Conservation (phyloP, 2,888 invertebrate genomes). For the Drosophila crucigera region DNA sequence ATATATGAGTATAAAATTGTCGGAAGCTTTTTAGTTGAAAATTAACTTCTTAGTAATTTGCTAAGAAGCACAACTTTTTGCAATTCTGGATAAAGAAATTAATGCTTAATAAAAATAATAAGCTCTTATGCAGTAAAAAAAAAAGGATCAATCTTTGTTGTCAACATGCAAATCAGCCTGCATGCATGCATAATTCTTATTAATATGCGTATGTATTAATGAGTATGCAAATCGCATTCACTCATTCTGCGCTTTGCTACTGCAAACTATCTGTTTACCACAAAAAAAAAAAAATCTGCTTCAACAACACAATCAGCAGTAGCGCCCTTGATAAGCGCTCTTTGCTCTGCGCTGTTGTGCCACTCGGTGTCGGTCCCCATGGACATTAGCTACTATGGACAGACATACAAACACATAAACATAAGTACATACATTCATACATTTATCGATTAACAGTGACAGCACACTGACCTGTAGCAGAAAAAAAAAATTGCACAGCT, state of each 20-base stretch:
- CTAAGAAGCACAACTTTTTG: not conserved
- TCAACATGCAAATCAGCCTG: conserved; percentile 8
- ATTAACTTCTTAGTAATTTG: not conserved
- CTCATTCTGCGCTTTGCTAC: conserved; percentile 11
- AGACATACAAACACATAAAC: not conserved
- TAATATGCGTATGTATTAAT: not conserved
- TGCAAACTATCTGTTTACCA: conserved; percentile 33
- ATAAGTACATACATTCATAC: not conserved
- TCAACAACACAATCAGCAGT: conserved; percentile 17
- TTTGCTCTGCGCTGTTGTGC: conserved; percentile 26
- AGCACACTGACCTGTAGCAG: conserved; percentile 1
- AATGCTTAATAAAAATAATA: not conserved
- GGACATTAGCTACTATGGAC: conserved; percentile 14
- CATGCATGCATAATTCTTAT: not conserved
- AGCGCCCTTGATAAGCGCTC: conserved; percentile 45
- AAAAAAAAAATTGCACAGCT: not conserved
- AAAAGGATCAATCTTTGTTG: conserved; percentile 9
- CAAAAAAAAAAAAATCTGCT: not conserved
- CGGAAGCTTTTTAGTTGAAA: not conserved
- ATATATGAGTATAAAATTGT: no score
- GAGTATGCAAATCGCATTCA: conserved; percentile 3
- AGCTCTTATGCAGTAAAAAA: no score
- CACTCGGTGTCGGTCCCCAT: conserved; percentile 40
- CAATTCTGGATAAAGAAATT: not conserved
- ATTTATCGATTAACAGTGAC: conserved; percentile 39